Evolutionary conservation across 2,113 vertebrate genomes (phyloP), one percentile per base, ranked within the genome.

Genomic region (Sturnus vulgaris): DNA sequence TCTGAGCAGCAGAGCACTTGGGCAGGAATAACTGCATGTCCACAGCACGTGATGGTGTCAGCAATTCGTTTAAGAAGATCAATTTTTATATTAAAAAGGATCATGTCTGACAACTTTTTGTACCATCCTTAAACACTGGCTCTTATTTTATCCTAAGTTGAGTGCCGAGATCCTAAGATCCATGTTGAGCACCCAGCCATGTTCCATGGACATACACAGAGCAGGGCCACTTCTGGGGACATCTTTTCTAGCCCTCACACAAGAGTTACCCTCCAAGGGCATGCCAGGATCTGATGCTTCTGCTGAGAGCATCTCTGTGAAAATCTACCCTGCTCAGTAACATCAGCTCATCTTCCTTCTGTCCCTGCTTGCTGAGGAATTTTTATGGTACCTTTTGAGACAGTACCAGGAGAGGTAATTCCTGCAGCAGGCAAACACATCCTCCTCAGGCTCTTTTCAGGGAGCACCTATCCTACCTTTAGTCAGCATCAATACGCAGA

Each of bases 181-280:
- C 27, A 33, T 1, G 0, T 17, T 3, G 14, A 71, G n/a, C 0
- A 0, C 25, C 11, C 44, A 87, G 15, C 27, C 15, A 23, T 49
- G 18, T 60, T n/a, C 55, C 63, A 30, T 2, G 5, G 71, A 40
- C 25, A 69, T 13, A 22, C 7, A 31, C 6, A 61, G 44, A 86
- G 10, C 8, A 85, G 19, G 71, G 10, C 7, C 37, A 42, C 9
- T 31, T 65, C 40, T 81, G 11, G 20, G 37, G 18, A 7, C 28
- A 49, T 4, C 44, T 53, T 17, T 55, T 64, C 27, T 6, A 76
- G 40, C 4, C 27, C 37, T 50, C 1, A 0, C 15, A 4, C 14
- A 50, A 20, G 42, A 84, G n/a, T 49, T 47, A 22, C 14, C 49
- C 18, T 57, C 5, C 2, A 7, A 22, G 40, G 22, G 12, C 1